Evolutionary conservation across 37 sponge, comb jelly and placozoan genomes (phyloP).

Genomic region (Axinella damicornis): DNA sequence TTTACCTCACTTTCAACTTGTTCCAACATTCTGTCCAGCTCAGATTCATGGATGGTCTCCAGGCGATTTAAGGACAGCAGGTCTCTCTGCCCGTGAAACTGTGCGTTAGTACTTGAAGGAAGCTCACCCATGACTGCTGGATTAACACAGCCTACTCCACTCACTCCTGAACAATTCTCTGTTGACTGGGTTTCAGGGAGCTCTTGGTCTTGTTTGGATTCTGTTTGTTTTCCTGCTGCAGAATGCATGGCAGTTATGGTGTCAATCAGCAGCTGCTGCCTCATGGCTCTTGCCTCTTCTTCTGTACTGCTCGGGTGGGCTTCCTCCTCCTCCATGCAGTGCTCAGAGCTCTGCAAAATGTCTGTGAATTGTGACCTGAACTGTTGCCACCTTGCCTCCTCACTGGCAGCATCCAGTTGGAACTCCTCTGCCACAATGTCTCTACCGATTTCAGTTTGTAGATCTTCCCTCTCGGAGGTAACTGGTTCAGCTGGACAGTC

Average conservation of each 20-base stretch:
- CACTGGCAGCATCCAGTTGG: neutral
- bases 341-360: neutral
- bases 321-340: neutral
- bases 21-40: constrained; percentile 33
- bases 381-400: constrained; percentile 2
- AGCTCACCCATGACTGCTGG: too few relatives aligned
- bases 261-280: constrained; percentile 29
- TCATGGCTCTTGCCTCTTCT: neutral
- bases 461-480: too few relatives aligned
- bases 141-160: neutral
- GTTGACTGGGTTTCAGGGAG: too few relatives aligned
- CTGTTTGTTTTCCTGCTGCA: neutral
- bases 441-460: too few relatives aligned
- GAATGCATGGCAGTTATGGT: constrained; percentile 12
- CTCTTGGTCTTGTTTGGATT: too few relatives aligned
- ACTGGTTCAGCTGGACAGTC: too few relatives aligned
- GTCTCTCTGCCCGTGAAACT: neutral
- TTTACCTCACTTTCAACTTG: too few relatives aligned
- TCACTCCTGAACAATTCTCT: too few relatives aligned
- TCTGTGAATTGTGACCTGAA: constrained; percentile 3
- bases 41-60: constrained; percentile 41
- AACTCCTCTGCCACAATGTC: too few relatives aligned
- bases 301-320: neutral
- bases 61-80: constrained; percentile 21
- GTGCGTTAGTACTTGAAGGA: neutral